A percentile compares a stretch with the other conserved stretches of the same genome.
These are phyloP conservation scores for Poeciliopsis paucimaculata DNA, from an alignment of 2,797 vertebrate genomes.

Conservation along the genomic window DNA sequence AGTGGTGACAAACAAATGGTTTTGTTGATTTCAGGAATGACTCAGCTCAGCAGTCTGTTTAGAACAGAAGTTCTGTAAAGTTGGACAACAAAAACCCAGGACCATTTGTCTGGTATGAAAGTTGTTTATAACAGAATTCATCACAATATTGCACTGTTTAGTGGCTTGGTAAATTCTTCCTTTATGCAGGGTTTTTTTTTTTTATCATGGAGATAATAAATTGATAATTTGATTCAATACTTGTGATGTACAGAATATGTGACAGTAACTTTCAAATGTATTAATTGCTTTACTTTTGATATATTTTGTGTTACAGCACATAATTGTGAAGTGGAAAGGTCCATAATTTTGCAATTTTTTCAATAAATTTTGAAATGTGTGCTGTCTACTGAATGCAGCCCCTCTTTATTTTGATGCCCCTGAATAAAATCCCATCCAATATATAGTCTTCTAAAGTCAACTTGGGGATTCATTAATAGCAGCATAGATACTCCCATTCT, in stretches of 20 bases:
- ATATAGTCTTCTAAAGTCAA: not conserved
- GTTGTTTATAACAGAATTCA: conserved; percentile 2
- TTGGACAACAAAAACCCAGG: conserved; percentile 23
- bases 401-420: not conserved
- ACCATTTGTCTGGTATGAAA: conserved; percentile 12
- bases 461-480: not conserved
- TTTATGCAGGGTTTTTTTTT: not conserved
- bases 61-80: conserved; percentile 29
- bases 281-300: not conserved
- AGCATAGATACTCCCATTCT: not conserved
- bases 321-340: not conserved
- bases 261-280: not conserved
- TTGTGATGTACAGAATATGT: not conserved
- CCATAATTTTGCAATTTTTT: not conserved
- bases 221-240: not conserved
- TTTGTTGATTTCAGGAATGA: conserved; percentile 37
- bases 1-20: conserved; percentile 48
- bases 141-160: not conserved
- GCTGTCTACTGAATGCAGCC: not conserved
- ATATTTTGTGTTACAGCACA: not conserved
- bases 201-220: not conserved
- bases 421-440: not conserved
- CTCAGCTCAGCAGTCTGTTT: conserved; percentile 46
- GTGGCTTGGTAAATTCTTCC: not conserved
- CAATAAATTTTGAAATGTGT: not conserved